Percentiles rank a stretch among this genome's conserved stretches.
Conservation (phyloP, 2,888 invertebrate species). For the Hydriomena furcata region DNA sequence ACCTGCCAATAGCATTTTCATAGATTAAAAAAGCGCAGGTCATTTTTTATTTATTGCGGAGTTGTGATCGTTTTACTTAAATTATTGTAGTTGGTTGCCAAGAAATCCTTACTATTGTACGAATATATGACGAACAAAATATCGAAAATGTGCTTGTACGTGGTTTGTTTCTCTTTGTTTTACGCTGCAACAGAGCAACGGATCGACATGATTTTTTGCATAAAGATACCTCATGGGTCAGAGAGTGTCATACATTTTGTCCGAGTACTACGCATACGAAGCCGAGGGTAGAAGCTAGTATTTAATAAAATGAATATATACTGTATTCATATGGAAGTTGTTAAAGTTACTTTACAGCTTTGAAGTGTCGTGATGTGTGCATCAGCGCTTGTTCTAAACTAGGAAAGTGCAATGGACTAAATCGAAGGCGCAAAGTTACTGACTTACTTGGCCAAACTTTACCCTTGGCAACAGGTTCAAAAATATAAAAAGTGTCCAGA, state of each 20-base stretch:
- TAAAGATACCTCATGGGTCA: too few species aligned
- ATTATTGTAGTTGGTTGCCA: slow-evolving; percentile 22
- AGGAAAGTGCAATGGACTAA: slow-evolving; percentile 45
- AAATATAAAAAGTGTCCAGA: slow-evolving; percentile 9
- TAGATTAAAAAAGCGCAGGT: slow-evolving; percentile 33
- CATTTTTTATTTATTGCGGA: slow-evolving; percentile 27
- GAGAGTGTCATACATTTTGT: too few species aligned
- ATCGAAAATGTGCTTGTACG: neutral
- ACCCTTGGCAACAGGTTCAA: slow-evolving; percentile 33
- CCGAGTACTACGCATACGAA: too few species aligned
- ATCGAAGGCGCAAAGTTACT: slow-evolving; percentile 42
- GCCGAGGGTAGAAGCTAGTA: too few species aligned
- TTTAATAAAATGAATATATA: too few species aligned
- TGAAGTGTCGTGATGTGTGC: too few species aligned
- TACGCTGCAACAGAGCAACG: too few species aligned
- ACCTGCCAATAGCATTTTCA: slow-evolving; percentile 37
- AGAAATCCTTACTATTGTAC: slow-evolving; percentile 11
- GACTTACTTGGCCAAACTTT: slow-evolving; percentile 28
- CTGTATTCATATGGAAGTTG: slow-evolving; percentile 1
- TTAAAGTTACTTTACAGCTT: slow-evolving; percentile 25
- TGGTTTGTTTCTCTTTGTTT: too few species aligned
- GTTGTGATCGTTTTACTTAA: slow-evolving; percentile 29
- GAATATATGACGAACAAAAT: slow-evolving; percentile 1
- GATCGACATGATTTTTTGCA: too few species aligned
- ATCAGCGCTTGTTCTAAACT: slow-evolving; percentile 47